phyloP scores from a whole-genome alignment of 2,888 invertebrate genomes.

The Plebejus melissa region DNA sequence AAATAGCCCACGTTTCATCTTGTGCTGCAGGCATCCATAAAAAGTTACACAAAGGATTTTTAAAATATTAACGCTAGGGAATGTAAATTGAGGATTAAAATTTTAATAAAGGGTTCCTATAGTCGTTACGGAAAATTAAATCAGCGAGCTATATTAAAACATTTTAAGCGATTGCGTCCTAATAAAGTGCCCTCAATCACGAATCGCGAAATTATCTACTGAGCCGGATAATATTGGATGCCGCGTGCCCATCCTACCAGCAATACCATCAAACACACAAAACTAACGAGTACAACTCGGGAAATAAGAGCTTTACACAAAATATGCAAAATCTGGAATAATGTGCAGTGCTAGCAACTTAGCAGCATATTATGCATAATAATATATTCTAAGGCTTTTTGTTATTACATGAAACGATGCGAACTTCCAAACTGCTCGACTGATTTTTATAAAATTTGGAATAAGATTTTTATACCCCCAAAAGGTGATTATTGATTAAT shows the following conservation, averaged over 20 bases:
- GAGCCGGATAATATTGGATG: background rate
- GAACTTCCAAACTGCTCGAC: no score
- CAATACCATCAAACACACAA: background rate
- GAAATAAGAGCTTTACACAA: background rate
- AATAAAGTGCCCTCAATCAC: background rate
- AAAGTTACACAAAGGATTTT: no score
- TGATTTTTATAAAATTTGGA: no score
- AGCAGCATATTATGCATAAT: no score
- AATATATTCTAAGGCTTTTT: no score
- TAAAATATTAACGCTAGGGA: no score
- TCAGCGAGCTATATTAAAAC: background rate
- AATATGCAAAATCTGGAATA: background rate
- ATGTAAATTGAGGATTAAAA: background rate
- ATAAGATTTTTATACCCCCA: no score
- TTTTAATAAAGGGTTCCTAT: background rate
- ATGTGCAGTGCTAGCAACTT: no score
- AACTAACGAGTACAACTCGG: background rate
- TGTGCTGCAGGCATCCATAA: no score
- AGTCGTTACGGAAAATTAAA: background rate
- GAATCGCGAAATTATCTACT: background rate
- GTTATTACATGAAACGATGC: no score
- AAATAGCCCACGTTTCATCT: no score
- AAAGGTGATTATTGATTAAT: no score
- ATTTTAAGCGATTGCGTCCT: background rate
- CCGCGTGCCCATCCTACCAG: background rate